Evolutionary conservation across 2,797 vertebrate species (phyloP).

Genomic region (Myripristis jacobus): DNA sequence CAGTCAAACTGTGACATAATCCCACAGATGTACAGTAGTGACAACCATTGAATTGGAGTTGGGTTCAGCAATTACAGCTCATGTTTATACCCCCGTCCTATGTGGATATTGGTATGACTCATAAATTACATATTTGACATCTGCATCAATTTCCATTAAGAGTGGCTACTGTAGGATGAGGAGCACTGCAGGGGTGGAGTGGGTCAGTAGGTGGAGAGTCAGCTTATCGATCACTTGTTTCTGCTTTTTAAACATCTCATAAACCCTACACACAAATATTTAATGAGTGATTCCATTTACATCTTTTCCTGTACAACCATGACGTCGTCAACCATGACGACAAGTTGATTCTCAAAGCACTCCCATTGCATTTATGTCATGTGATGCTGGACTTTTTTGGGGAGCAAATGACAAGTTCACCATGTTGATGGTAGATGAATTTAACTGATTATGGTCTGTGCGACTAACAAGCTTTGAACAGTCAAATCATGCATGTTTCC

Average conservation of each 20-base stretch:
- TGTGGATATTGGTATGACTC: slow-evolving; percentile 35
- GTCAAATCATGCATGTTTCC: no score
- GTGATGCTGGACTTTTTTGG: no score
- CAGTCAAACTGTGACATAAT: slow-evolving; percentile 56
- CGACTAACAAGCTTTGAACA: no score
- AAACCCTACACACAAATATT: slow-evolving; percentile 17
- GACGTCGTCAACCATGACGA: neutral
- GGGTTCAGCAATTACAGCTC: slow-evolving; percentile 57
- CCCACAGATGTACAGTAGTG: slow-evolving; percentile 44
- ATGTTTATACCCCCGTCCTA: slow-evolving; percentile 12
- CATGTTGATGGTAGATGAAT: no score
- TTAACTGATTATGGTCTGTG: no score
- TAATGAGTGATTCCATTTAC: slow-evolving; percentile 5
- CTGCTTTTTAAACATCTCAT: slow-evolving; percentile 26
- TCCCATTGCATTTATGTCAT: no score
- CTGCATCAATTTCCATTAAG: slow-evolving; percentile 70
- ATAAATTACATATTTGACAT: slow-evolving; percentile 70
- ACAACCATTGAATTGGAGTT: slow-evolving; percentile 53
- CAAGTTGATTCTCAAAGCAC: neutral
- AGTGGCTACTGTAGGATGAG: slow-evolving; percentile 7
- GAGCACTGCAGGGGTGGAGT: neutral
- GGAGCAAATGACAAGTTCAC: no score
- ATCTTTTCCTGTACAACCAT: slow-evolving; percentile 8
- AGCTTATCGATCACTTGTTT: slow-evolving; percentile 3
- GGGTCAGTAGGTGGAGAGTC: neutral